Percentiles rank a stretch among this genome's conserved stretches.
These are phyloP conservation scores for Diarsia mendica DNA, from an alignment of 2,888 invertebrate species.

Conservation along the genomic window DNA sequence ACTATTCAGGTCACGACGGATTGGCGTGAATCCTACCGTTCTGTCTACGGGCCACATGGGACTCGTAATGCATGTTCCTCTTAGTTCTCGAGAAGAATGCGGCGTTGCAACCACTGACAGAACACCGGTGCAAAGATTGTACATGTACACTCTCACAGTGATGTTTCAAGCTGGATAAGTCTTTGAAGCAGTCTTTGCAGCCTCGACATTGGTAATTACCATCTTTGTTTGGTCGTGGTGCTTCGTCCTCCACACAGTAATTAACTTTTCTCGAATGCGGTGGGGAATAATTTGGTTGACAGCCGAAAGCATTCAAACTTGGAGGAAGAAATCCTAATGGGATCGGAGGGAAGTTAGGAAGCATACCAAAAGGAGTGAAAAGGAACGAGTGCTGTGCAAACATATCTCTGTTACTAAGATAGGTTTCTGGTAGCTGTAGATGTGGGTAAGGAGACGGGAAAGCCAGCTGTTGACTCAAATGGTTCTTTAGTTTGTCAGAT, in stretches of 20 bases:
- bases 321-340: conserved; percentile 87
- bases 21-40: conserved; percentile 79
- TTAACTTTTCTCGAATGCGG: conserved; percentile 84
- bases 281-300: conserved; percentile 82
- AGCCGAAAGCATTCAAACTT: conserved; percentile 83
- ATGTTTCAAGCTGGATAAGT: conserved; percentile 91
- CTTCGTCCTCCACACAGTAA: conserved; percentile 92
- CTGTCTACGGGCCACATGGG: conserved; percentile 88
- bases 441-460: conserved; percentile 82
- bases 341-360: conserved; percentile 86
- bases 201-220: conserved; percentile 93
- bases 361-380: conserved; percentile 87
- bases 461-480: conserved; percentile 77
- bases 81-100: conserved; percentile 95
- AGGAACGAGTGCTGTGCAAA: conserved; percentile 86
- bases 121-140: conserved; percentile 93
- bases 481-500: conserved; percentile 80
- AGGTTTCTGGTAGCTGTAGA: conserved; percentile 82
- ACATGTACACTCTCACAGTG: conserved; percentile 93
- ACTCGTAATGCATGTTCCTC: conserved; percentile 94
- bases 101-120: conserved; percentile 94
- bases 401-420: conserved; percentile 84
- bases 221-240: conserved; percentile 92
- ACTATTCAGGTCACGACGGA: conserved; percentile 80
- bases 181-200: conserved; percentile 92